These are phyloP conservation scores for Sebastes aleutianus DNA, from an alignment of 2,797 vertebrate genomes.

Conservation along the genomic window DNA sequence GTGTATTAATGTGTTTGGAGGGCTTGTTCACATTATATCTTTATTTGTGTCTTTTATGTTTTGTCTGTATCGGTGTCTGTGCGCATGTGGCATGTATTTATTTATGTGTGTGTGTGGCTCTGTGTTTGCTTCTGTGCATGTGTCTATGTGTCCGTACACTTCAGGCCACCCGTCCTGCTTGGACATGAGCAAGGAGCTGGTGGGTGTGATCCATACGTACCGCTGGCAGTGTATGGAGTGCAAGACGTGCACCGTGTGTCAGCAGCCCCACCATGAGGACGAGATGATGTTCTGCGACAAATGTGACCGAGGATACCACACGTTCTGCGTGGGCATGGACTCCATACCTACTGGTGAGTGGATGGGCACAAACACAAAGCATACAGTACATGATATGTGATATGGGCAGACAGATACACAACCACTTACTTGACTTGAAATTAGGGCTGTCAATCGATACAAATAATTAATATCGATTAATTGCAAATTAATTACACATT, in stretches of 20 bases:
- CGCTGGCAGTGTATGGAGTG: constrained; percentile 99
- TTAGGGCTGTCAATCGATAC: no score
- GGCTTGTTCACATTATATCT: constrained; percentile 12
- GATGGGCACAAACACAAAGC: neutral
- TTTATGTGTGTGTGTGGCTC: neutral
- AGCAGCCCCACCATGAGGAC: constrained; percentile 98
- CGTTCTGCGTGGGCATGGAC: constrained; percentile 97
- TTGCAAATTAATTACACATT: no score
- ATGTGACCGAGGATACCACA: constrained; percentile 98
- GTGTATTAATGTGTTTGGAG: neutral
- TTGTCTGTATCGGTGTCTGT: neutral
- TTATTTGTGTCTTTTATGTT: constrained; percentile 3
- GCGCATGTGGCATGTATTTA: neutral
- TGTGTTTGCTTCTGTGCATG: constrained; percentile 6
- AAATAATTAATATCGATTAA: no score
- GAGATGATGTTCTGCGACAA: constrained; percentile 99
- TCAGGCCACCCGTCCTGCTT: constrained; percentile 97
- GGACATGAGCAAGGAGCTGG: constrained; percentile 93
- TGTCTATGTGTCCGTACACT: constrained; percentile 2
- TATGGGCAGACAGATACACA: neutral
- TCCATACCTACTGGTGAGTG: constrained; percentile 92
- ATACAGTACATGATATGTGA: neutral
- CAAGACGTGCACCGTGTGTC: constrained; percentile 95
- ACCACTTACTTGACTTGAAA: neutral
- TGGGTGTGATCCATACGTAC: constrained; percentile 95